Conservation (phyloP, 1,140 invertebrate species). For the Chymomyza costata region DNA sequence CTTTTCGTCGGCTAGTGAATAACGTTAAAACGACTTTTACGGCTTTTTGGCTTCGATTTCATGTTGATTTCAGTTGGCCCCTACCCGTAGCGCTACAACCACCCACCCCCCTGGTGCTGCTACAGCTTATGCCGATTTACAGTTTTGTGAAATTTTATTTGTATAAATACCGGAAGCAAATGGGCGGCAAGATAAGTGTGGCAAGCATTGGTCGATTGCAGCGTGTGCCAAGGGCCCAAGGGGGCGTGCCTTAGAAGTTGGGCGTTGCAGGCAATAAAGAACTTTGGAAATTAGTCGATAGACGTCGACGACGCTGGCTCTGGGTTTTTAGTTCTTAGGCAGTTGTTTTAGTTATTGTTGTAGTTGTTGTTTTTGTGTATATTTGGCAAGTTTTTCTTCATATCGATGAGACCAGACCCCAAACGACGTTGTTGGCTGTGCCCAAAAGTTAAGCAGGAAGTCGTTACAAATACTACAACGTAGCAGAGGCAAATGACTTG, state of each 20-base stretch:
- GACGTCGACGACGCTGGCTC: slow-evolving; percentile 3
- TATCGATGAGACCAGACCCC: slow-evolving; percentile 43
- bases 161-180: slow-evolving; percentile 73
- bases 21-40: slow-evolving; percentile 52
- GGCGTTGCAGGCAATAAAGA: slow-evolving; percentile 72
- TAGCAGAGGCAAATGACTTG: too few relatives aligned
- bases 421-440: too few relatives aligned
- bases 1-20: slow-evolving; percentile 11
- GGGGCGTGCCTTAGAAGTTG: too few relatives aligned
- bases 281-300: slow-evolving; percentile 71
- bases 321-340: slow-evolving; percentile 10
- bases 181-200: not conserved
- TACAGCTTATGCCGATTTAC: slow-evolving; percentile 9
- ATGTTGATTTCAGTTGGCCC: slow-evolving; percentile 65
- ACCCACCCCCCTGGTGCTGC: too few relatives aligned
- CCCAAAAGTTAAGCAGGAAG: slow-evolving; percentile 62
- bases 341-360: slow-evolving; percentile 7
- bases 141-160: slow-evolving; percentile 64
- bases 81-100: too few relatives aligned
- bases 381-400: slow-evolving; percentile 41
- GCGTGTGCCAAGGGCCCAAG: not conserved
- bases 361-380: slow-evolving; percentile 32
- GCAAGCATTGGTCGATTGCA: not conserved
- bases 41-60: slow-evolving; percentile 55
- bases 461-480: slow-evolving; percentile 52